These are phyloP conservation scores for Clarias batrachus DNA, from an alignment of 2,113 vertebrate species.

Conservation along the genomic window DNA sequence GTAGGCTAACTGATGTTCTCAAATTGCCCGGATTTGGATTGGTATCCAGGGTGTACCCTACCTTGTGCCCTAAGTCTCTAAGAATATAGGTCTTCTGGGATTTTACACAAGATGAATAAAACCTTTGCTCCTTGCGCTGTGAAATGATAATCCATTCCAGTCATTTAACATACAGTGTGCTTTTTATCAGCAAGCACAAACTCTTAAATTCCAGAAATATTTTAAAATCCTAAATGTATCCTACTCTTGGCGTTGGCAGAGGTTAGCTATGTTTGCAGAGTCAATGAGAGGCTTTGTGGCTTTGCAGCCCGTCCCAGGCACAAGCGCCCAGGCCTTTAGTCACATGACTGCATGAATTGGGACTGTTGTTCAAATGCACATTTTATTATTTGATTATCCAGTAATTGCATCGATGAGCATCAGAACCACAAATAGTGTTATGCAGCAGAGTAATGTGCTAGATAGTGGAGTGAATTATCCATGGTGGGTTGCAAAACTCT, in stretches of 20 bases:
- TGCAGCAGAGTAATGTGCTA: not conserved
- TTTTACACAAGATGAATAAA: not conserved
- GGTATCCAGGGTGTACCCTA: no score
- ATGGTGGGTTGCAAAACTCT: not conserved
- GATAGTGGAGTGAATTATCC: not conserved
- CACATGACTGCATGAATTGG: constrained; percentile 56
- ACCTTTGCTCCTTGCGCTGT: not conserved
- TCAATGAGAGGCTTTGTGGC: constrained; percentile 70
- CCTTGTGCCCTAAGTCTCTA: no score
- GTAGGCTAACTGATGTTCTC: no score
- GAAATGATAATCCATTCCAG: constrained; percentile 8
- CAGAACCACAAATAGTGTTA: not conserved
- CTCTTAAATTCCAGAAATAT: constrained; percentile 67
- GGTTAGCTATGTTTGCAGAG: constrained; percentile 44
- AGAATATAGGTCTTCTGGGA: no score
- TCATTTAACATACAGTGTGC: constrained; percentile 22
- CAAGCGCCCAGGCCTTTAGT: constrained; percentile 52
- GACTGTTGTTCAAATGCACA: constrained; percentile 25
- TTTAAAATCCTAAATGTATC: constrained; percentile 63
- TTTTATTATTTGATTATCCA: not conserved
- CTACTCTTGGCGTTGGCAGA: constrained; percentile 52
- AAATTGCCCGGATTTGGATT: no score
- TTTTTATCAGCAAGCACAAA: constrained; percentile 15
- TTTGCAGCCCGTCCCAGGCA: constrained; percentile 69
- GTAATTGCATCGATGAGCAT: not conserved